Conservation (phyloP, 1,140 invertebrate species). For the Ceratina calcarata region DNA sequence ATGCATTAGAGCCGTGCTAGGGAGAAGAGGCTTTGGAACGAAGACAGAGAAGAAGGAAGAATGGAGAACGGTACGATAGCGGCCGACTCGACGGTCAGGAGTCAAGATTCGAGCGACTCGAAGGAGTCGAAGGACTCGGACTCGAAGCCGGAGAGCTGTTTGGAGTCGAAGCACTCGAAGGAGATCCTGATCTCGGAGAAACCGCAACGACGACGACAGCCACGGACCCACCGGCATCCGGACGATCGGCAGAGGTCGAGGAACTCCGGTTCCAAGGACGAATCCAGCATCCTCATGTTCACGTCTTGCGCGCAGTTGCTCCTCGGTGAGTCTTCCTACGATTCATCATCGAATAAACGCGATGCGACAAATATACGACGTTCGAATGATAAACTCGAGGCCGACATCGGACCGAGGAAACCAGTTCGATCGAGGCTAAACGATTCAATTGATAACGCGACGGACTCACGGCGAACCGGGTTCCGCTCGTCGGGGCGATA, state of each 20-base stretch:
- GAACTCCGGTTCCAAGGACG: slow-evolving; percentile 62
- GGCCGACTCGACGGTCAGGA: slow-evolving; percentile 76
- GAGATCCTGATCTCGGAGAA: slow-evolving; percentile 74
- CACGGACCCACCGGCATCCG: slow-evolving; percentile 14
- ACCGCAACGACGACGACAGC: slow-evolving; percentile 56
- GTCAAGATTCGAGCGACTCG: slow-evolving; percentile 75
- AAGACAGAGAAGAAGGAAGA: slow-evolving; percentile 4
- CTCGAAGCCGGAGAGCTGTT: slow-evolving; percentile 71
- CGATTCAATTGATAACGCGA: background rate
- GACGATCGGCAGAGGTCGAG: slow-evolving; percentile 42
- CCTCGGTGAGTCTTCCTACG: slow-evolving; percentile 66
- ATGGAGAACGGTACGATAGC: slow-evolving; percentile 64
- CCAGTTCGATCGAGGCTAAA: slow-evolving; percentile 19
- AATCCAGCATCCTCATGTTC: slow-evolving; percentile 76
- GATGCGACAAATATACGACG: background rate
- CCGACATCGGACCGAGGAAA: background rate
- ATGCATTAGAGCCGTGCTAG: background rate
- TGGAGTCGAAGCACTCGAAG: slow-evolving; percentile 75
- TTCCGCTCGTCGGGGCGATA: background rate
- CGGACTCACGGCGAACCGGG: background rate
- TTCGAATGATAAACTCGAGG: background rate
- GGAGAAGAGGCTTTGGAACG: background rate
- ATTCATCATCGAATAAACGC: background rate
- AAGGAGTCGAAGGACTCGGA: slow-evolving; percentile 71
- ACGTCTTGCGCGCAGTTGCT: slow-evolving; percentile 76